Evolutionary conservation across 2,797 vertebrate genomes (phyloP).

Genomic region (Enteromius treurensis): DNA sequence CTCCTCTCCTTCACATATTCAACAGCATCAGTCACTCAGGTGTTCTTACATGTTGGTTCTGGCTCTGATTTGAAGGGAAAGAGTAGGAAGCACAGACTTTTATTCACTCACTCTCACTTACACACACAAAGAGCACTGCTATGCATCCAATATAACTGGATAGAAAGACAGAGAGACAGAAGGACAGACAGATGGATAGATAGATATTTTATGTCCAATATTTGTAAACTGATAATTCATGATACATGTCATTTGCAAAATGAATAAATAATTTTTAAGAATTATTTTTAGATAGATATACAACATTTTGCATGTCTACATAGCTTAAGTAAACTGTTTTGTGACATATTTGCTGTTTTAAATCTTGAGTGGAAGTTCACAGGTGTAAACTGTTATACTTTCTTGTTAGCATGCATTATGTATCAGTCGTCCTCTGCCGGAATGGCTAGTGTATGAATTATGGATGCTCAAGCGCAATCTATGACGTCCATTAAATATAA

Average conservation of each 20-base stretch:
- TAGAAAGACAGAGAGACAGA: not conserved
- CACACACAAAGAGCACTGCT: not conserved
- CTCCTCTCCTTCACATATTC: constrained; percentile 40
- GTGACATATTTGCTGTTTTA: constrained; percentile 45
- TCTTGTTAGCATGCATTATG: constrained; percentile 81
- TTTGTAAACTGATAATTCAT: too few species aligned
- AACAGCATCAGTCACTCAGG: constrained; percentile 43
- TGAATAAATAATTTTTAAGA: too few species aligned
- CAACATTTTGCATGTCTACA: not conserved
- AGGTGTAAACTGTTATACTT: constrained; percentile 75
- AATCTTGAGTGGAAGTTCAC: constrained; percentile 62
- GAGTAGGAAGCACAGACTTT: constrained; percentile 37
- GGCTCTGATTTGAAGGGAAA: constrained; percentile 46
- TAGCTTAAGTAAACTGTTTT: constrained; percentile 39
- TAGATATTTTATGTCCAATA: not conserved
- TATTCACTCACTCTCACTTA: not conserved
- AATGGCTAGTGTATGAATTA: constrained; percentile 81
- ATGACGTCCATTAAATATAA: constrained; percentile 79
- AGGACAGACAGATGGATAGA: not conserved
- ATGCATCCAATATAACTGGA: not conserved
- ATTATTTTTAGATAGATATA: not conserved
- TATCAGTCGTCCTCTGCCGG: constrained; percentile 77
- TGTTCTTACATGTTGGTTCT: constrained; percentile 58
- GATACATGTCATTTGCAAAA: too few species aligned
- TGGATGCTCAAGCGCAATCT: constrained; percentile 84